Conservation (phyloP, 1,140 invertebrate genomes). For the Drosophila auraria region DNA sequence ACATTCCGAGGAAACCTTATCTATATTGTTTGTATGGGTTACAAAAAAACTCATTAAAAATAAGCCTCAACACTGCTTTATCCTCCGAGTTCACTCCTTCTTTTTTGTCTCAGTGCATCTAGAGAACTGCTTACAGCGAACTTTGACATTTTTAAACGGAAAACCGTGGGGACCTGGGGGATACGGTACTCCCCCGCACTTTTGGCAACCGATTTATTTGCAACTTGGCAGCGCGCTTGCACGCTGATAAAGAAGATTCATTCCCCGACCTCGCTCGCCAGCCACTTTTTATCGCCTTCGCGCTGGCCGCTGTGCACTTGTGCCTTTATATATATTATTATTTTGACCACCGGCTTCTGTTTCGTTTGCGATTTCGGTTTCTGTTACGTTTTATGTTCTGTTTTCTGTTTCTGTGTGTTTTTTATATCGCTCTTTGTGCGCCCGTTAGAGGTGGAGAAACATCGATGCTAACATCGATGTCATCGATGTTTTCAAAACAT, state of each 20-base stretch:
- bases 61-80: neutral
- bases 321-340: slow-evolving; percentile 30
- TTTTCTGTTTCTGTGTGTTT: slow-evolving; percentile 39
- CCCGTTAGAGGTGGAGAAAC: no score
- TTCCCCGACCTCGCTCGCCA: slow-evolving; percentile 35
- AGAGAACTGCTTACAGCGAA: slow-evolving; percentile 16
- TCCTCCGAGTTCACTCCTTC: neutral
- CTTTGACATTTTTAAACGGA: slow-evolving; percentile 51
- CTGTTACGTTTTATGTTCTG: slow-evolving; percentile 43
- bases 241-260: slow-evolving; percentile 39
- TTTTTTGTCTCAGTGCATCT: slow-evolving; percentile 12
- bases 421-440: slow-evolving; percentile 48
- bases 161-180: neutral
- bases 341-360: slow-evolving; percentile 63
- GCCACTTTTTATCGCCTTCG: slow-evolving; percentile 35
- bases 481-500: no score
- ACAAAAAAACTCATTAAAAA: neutral
- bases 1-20: neutral
- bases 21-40: neutral
- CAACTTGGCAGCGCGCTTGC: slow-evolving; percentile 41
- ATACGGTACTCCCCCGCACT: slow-evolving; percentile 26
- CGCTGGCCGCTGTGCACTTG: slow-evolving; percentile 26
- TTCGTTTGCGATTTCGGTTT: slow-evolving; percentile 33
- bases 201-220: slow-evolving; percentile 50
- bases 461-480: no score